Evolutionary conservation across 2,888 invertebrate species (phyloP).

Genomic region (Melinopterus prodromus): DNA sequence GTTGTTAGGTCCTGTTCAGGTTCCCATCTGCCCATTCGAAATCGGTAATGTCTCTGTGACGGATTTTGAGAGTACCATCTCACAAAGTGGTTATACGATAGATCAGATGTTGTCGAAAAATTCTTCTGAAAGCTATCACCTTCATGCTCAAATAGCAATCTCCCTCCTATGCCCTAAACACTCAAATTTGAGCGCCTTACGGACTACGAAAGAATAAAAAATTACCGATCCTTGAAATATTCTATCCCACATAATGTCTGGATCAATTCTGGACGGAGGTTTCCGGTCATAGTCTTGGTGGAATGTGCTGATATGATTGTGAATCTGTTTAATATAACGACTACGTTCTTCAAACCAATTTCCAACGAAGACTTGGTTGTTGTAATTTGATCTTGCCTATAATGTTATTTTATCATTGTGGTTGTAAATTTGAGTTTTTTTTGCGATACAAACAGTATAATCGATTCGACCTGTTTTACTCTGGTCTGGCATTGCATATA

Average conservation of each 20-base stretch:
- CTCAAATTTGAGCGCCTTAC: neutral
- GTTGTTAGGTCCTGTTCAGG: slow-evolving; percentile 31
- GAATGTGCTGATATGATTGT: slow-evolving; percentile 43
- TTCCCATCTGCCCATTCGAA: slow-evolving; percentile 30
- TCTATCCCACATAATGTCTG: slow-evolving; percentile 39
- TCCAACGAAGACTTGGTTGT: slow-evolving; percentile 44
- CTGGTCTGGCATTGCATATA: neutral
- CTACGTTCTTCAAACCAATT: slow-evolving; percentile 48
- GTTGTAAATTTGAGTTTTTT: too few relatives aligned
- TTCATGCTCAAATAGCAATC: slow-evolving; percentile 60
- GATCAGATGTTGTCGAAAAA: slow-evolving; percentile 63
- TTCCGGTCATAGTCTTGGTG: slow-evolving; percentile 41
- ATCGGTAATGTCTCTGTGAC: slow-evolving; percentile 41
- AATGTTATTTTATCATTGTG: neutral
- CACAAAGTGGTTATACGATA: slow-evolving; percentile 66
- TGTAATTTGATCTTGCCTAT: slow-evolving; percentile 34
- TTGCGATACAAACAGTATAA: neutral
- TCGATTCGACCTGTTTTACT: neutral
- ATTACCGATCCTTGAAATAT: slow-evolving; percentile 41
- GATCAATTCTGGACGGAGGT: slow-evolving; percentile 33
- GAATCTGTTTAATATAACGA: slow-evolving; percentile 38
- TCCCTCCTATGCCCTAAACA: slow-evolving; percentile 59
- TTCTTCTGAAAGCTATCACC: slow-evolving; percentile 61
- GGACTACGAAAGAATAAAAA: neutral
- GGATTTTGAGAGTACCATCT: slow-evolving; percentile 58